Conservation (phyloP, 1,140 invertebrate species). For the Chlorops oryzae region DNA sequence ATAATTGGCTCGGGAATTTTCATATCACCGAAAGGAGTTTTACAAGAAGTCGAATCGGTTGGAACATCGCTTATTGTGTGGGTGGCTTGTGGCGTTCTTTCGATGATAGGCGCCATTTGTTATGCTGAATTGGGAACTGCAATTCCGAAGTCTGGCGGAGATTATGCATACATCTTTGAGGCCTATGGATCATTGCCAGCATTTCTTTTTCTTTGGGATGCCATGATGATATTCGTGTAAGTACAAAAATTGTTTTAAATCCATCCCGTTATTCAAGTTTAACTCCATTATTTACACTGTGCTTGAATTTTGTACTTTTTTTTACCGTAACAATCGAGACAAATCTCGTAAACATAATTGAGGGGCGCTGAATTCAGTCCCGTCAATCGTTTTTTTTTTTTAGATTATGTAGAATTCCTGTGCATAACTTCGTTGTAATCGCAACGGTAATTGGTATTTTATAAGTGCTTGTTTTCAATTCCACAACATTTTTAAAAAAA, state of each 20-base stretch:
- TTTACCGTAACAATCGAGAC: background rate
- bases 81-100: conserved; percentile 77
- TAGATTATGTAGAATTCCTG: too few relatives aligned
- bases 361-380: too few relatives aligned
- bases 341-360: too few relatives aligned
- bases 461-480: too few relatives aligned
- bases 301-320: too few relatives aligned
- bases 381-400: too few relatives aligned
- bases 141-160: conserved; percentile 81
- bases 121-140: conserved; percentile 89
- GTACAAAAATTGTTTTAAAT: conserved; percentile 40
- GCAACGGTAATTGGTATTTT: too few relatives aligned
- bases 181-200: conserved; percentile 89
- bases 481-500: too few relatives aligned
- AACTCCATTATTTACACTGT: background rate
- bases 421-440: too few relatives aligned
- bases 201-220: conserved; percentile 91
- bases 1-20: conserved; percentile 93
- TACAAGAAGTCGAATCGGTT: conserved; percentile 78
- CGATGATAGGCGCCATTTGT: conserved; percentile 84
- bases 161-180: conserved; percentile 88
- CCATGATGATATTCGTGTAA: conserved; percentile 74
- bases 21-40: conserved; percentile 91
- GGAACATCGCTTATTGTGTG: conserved; percentile 85
- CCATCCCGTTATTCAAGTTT: background rate